Conservation (phyloP, 2,888 invertebrate species). For the Tinea pellionella region DNA sequence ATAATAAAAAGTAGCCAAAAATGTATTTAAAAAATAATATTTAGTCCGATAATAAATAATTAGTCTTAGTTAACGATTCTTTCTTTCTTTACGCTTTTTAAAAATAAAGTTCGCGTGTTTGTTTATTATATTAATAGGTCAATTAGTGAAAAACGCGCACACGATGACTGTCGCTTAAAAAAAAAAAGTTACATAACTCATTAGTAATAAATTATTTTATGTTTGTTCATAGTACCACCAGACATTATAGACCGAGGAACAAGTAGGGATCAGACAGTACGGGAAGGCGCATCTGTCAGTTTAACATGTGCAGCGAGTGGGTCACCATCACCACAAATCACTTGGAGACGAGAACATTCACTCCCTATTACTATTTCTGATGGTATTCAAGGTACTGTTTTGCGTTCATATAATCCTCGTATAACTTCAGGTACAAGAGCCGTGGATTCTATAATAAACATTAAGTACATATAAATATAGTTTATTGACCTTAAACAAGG, state of each 20-base stretch:
- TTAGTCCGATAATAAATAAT: too few relatives aligned
- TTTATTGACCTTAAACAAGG: too few relatives aligned
- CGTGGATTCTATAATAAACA: too few relatives aligned
- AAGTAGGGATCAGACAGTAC: constrained; percentile 86
- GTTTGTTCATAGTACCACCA: constrained; percentile 75
- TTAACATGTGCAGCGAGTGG: constrained; percentile 89
- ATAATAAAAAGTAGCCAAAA: too few relatives aligned
- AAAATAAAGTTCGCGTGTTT: not conserved
- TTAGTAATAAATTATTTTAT: not conserved
- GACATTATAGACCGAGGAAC: constrained; percentile 87
- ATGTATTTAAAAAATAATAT: too few relatives aligned
- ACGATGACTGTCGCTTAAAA: not conserved
- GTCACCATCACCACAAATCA: constrained; percentile 88
- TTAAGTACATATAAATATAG: too few relatives aligned
- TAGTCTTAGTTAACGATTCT: too few relatives aligned
- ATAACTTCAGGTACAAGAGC: too few relatives aligned
- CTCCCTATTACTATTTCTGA: constrained; percentile 77
- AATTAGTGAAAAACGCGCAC: not conserved
- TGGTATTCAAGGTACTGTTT: constrained; percentile 73
- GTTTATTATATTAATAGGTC: not conserved
- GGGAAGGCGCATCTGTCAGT: constrained; percentile 88
- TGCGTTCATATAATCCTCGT: too few relatives aligned
- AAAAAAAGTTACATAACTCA: not conserved
- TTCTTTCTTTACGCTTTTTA: too few relatives aligned
- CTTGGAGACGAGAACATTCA: constrained; percentile 87